Conservation (phyloP, 2,797 vertebrate species). For the Oreortyx pictus region DNA sequence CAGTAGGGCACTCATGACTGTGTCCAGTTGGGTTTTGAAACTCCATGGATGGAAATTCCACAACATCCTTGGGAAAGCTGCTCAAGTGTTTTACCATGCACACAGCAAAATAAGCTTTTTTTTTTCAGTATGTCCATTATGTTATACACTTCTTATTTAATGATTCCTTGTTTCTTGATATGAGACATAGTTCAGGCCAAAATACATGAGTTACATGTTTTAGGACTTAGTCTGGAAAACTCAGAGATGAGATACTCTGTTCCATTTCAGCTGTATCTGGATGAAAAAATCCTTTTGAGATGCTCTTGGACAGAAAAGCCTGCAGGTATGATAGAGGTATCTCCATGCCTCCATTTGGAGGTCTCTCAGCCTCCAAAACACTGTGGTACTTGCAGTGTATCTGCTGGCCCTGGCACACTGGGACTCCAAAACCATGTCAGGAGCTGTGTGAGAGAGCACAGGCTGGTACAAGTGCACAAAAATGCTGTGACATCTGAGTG, state of each 20-base stretch:
- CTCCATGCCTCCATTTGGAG: neutral
- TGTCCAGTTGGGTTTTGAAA: neutral
- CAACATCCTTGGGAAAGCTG: neutral
- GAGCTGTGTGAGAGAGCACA: neutral
- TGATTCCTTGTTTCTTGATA: neutral
- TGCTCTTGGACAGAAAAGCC: neutral
- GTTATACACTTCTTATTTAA: neutral
- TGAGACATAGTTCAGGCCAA: neutral
- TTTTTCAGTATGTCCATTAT: neutral
- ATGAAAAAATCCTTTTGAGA: neutral
- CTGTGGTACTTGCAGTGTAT: neutral
- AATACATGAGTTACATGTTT: neutral
- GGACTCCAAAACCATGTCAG: neutral
- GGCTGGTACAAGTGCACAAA: fast-evolving
- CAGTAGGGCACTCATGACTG: neutral
- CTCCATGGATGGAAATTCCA: neutral
- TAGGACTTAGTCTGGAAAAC: neutral
- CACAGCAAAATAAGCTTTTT: neutral
- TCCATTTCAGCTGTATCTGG: neutral
- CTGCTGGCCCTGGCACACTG: neutral
- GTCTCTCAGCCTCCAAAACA: neutral
- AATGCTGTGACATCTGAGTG: neutral
- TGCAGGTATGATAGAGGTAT: neutral
- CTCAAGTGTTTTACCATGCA: neutral
- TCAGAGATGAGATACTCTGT: neutral